Percentiles rank a stretch among this genome's conserved stretches.
Conservation (phyloP, 1,140 invertebrate genomes). For the Magallana angulata region DNA sequence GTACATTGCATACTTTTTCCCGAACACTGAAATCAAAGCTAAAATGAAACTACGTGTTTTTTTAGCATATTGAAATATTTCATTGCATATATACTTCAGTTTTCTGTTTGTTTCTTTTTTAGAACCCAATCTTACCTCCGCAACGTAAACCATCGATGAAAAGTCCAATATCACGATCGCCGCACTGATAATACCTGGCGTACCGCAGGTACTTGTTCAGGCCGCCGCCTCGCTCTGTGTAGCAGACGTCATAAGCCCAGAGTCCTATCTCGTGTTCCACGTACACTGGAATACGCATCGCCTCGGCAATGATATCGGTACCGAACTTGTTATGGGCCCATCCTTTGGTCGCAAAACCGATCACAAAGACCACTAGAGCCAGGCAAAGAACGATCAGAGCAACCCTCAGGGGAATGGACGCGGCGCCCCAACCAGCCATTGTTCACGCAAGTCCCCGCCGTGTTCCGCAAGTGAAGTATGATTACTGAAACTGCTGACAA, state of each 20-base stretch:
- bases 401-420: conserved; percentile 63
- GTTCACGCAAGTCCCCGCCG: not conserved
- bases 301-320: not conserved
- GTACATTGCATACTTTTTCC: too few relatives aligned
- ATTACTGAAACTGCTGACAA: not conserved
- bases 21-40: too few relatives aligned
- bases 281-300: not conserved
- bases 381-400: conserved; percentile 55
- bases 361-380: conserved; percentile 62
- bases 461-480: not conserved
- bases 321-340: conserved; percentile 54
- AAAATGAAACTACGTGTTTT: too few relatives aligned
- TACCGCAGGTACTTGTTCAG: not conserved
- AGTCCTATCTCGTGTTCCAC: conserved; percentile 15
- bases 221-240: not conserved
- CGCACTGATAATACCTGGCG: not conserved
- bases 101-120: too few relatives aligned
- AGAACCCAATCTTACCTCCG: not conserved
- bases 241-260: conserved; percentile 33
- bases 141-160: not conserved
- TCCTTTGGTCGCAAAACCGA: conserved; percentile 65
- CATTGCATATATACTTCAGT: too few relatives aligned
- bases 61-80: too few relatives aligned
- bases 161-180: not conserved
- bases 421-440: conserved; percentile 49